These are phyloP conservation scores for Enteromius viviparus DNA, from an alignment of 2,797 vertebrate species.

Conservation along the genomic window DNA sequence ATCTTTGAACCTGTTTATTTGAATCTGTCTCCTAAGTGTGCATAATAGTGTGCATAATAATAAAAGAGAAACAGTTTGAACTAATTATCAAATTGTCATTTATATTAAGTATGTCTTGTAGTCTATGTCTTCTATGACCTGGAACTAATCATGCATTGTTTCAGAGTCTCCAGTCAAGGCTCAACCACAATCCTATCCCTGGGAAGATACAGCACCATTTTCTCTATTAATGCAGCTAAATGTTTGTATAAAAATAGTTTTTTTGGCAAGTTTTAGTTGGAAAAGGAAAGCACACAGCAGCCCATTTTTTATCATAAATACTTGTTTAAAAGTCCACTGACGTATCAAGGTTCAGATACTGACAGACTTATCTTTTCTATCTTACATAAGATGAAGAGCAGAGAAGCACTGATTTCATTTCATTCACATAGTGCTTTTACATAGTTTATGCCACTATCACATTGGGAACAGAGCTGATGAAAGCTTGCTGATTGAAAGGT, in stretches of 20 bases:
- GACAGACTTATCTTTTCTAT: conserved; percentile 10
- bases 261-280: neutral
- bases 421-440: neutral
- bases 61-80: neutral
- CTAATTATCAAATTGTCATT: neutral
- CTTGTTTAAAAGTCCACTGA: conserved; percentile 50
- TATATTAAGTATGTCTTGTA: neutral
- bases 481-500: too few species aligned
- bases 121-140: neutral
- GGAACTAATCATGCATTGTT: neutral
- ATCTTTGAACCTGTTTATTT: neutral
- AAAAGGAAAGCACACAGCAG: conserved; percentile 5
- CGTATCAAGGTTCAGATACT: conserved; percentile 51
- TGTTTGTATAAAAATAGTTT: neutral
- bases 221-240: neutral
- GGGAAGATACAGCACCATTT: neutral
- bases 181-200: neutral
- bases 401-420: neutral
- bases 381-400: conserved; percentile 29
- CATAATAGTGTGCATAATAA: neutral
- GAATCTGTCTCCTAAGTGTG: neutral
- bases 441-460: too few species aligned
- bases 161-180: neutral
- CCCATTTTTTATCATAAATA: conserved; percentile 19
- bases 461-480: neutral